Base-by-base conservation (phyloP, 2,888 invertebrate genomes). In the Sphinx pinastri region DNA sequence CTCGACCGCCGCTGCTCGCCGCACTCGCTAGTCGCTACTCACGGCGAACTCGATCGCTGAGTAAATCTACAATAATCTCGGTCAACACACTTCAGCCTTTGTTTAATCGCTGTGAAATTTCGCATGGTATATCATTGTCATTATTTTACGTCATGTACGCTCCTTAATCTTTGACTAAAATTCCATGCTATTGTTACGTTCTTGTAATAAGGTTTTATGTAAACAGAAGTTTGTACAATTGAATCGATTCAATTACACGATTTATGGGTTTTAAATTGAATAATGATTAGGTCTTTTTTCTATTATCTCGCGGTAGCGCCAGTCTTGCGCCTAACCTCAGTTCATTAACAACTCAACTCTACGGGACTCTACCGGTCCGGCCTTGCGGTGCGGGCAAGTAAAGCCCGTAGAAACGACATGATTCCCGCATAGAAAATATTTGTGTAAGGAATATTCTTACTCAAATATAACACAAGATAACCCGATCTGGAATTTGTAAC, bases 51-150 rank as follows among this genome's bases (percentile, higher is more conserved):
- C 38, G 63, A 12, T 13, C 19, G 60, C 54, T 54, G 72, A 72
- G 69, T 72, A 73, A 69, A 72, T 72, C 68, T 67, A 71, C 71
- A 70, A 73, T 71, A 72, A 73, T 72, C 71, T 75, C 73, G 75
- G 75, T 72, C 73, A 71, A 71, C 71, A 72, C 38, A 55, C 71
- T 71, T 69, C 70, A 72, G 75, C 70, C 70, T 74, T 70, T 71
- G 45, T 63, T 63, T 55, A 45, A 68, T 55, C 55, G 54, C 31
- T 8, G n/a, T 8, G 52, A 54, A 54, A 67, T 67, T 67, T 67
- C 67, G 14, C 54, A 51, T 52, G 63, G 47, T 12, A 49, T 19
- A 25, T 19, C 49, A 49, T 63, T 47, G 13, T 63, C 47, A 49
- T 63, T 63, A 25, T 49, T 63, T 49, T 19, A 63, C 47, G 13